Conservation (phyloP, 2,797 vertebrate genomes). For the Alcedo atthis region DNA sequence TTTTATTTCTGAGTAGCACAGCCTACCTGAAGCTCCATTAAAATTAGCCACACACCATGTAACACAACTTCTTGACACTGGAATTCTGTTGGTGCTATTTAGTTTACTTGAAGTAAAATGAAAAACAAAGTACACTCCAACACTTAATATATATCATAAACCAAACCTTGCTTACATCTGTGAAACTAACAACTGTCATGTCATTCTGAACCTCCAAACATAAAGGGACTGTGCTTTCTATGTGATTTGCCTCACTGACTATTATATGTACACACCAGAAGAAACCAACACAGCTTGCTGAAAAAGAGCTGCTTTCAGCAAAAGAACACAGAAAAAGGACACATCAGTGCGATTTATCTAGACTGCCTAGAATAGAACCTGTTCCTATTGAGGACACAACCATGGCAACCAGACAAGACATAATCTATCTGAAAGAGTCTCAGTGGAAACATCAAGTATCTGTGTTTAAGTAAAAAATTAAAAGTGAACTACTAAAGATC, state of each 20-base stretch:
- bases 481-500: not conserved
- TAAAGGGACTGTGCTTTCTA: not conserved
- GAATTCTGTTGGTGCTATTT: not conserved
- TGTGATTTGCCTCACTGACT: not conserved
- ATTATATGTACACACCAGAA: fast-evolving
- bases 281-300: not conserved
- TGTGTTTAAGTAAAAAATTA: not conserved
- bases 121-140: not conserved
- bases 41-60: not conserved
- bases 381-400: not conserved
- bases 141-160: not conserved
- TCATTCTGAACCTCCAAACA: not conserved
- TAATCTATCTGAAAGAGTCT: not conserved
- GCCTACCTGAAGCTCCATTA: not conserved
- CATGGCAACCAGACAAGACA: not conserved
- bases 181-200: not conserved
- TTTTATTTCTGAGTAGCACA: not conserved
- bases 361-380: not conserved
- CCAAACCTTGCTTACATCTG: not conserved
- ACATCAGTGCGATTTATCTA: not conserved
- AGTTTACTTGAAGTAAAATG: not conserved
- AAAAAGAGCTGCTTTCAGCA: not conserved
- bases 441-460: not conserved
- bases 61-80: not conserved
- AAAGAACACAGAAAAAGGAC: not conserved